These are phyloP conservation scores for Chouioia cunea DNA, from an alignment of 2,888 invertebrate genomes.

Conservation along the genomic window DNA sequence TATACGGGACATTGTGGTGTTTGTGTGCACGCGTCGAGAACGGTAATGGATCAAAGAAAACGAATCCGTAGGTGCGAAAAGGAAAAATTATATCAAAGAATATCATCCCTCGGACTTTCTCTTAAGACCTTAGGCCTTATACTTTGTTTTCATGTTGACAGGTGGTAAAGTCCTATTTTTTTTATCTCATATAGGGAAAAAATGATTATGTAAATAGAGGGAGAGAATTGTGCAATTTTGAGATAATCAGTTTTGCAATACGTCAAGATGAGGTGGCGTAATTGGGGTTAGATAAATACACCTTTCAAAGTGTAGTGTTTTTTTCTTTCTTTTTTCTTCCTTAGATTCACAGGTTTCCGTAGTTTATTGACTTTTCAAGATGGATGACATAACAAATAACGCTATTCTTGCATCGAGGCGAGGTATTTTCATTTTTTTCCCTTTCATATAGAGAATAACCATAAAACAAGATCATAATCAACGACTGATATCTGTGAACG, in stretches of 20 bases:
- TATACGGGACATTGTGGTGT: slow-evolving; percentile 18
- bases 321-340: neutral
- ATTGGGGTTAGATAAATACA: slow-evolving; percentile 26
- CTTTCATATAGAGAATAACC: no score
- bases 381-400: neutral
- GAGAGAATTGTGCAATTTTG: slow-evolving; percentile 21
- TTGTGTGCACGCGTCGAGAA: neutral
- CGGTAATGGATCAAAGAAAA: slow-evolving; percentile 25
- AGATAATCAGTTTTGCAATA: slow-evolving; percentile 35
- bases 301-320: no score
- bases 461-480: no score
- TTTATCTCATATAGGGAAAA: slow-evolving; percentile 6
- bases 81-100: slow-evolving; percentile 60
- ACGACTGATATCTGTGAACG: no score
- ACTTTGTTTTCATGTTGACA: no score
- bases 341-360: neutral
- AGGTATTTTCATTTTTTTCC: no score
- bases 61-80: slow-evolving; percentile 9
- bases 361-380: neutral
- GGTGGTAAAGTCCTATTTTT: no score
- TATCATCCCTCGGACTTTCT: slow-evolving; percentile 3
- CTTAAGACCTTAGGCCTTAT: slow-evolving; percentile 26
- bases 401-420: no score
- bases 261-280: slow-evolving; percentile 9
- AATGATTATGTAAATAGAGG: slow-evolving; percentile 31